These are phyloP conservation scores for Drosophila paracracens DNA, from an alignment of 2,888 invertebrate species.

Conservation along the genomic window DNA sequence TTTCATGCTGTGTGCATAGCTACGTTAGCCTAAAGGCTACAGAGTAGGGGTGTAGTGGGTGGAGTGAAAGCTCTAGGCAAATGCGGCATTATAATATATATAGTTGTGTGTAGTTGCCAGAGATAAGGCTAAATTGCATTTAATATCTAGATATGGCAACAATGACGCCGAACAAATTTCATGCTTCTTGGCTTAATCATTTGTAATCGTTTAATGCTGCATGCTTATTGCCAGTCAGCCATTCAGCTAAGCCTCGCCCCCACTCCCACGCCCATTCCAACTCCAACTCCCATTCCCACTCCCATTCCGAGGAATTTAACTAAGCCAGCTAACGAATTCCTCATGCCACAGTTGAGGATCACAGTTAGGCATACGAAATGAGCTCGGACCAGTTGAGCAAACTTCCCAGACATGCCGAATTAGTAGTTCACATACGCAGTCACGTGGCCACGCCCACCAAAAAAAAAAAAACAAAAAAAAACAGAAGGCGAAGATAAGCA, in stretches of 20 bases:
- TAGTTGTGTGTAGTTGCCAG: slow-evolving; percentile 7
- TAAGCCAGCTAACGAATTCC: slow-evolving; percentile 14
- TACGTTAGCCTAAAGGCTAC: not conserved
- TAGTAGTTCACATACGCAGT: slow-evolving; percentile 65
- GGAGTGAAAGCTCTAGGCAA: not conserved
- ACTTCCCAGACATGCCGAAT: slow-evolving; percentile 65
- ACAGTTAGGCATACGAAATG: slow-evolving; percentile 54
- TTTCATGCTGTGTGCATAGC: slow-evolving; percentile 42
- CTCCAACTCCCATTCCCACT: too few relatives aligned
- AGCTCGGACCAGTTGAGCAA: slow-evolving; percentile 39
- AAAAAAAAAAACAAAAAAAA: not conserved
- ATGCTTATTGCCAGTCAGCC: slow-evolving; percentile 41
- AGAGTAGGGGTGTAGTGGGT: not conserved
- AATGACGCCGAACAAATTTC: slow-evolving; percentile 53
- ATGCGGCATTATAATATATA: not conserved
- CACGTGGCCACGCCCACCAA: slow-evolving; percentile 31
- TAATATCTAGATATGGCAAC: slow-evolving; percentile 25
- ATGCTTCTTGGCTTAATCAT: slow-evolving; percentile 69
- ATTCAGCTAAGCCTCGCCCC: slow-evolving; percentile 26
- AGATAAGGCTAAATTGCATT: slow-evolving; percentile 53
- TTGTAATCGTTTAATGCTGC: slow-evolving; percentile 74
- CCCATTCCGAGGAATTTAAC: not conserved
- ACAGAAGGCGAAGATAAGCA: not conserved
- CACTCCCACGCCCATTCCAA: not conserved
- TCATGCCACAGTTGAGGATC: slow-evolving; percentile 23